These are phyloP conservation scores for Cephalopholis sonnerati DNA, from an alignment of 2,113 vertebrate species.

Conservation along the genomic window DNA sequence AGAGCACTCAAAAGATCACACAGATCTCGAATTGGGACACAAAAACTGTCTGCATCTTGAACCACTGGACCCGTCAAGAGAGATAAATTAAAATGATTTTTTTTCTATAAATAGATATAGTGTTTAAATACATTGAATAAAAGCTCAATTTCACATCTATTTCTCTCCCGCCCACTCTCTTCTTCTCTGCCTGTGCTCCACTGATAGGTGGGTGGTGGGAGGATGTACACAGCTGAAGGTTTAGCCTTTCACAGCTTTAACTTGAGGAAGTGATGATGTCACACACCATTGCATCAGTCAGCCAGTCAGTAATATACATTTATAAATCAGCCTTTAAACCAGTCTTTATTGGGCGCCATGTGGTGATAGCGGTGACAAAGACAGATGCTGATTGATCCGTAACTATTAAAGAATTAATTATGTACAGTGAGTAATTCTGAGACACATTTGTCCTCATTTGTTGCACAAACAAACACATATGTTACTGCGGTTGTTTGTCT, in stretches of 20 bases:
- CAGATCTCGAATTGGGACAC: neutral
- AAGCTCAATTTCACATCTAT: constrained; percentile 25
- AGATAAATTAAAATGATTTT: neutral
- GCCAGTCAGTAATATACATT: neutral
- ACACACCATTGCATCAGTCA: constrained; percentile 5
- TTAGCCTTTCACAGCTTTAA: constrained; percentile 17
- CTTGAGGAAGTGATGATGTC: constrained; percentile 13
- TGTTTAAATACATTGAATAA: constrained; percentile 25
- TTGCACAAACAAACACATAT: constrained; percentile 15
- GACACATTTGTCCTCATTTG: neutral
- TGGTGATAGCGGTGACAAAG: neutral
- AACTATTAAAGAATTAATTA: neutral
- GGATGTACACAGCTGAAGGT: constrained; percentile 7
- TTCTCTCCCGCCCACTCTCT: constrained; percentile 19
- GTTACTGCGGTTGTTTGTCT: constrained; percentile 30
- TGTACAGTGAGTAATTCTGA: neutral
- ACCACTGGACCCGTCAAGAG: neutral
- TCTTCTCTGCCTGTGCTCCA: constrained; percentile 15
- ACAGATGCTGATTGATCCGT: neutral
- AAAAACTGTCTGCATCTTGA: neutral
- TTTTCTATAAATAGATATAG: constrained; percentile 8
- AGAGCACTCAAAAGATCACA: neutral
- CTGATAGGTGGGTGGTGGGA: constrained; percentile 18
- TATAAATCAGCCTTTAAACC: neutral
- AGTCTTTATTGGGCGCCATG: no score